Conservation (phyloP, 2,797 vertebrate species). For the Amphiprion clarkii region DNA sequence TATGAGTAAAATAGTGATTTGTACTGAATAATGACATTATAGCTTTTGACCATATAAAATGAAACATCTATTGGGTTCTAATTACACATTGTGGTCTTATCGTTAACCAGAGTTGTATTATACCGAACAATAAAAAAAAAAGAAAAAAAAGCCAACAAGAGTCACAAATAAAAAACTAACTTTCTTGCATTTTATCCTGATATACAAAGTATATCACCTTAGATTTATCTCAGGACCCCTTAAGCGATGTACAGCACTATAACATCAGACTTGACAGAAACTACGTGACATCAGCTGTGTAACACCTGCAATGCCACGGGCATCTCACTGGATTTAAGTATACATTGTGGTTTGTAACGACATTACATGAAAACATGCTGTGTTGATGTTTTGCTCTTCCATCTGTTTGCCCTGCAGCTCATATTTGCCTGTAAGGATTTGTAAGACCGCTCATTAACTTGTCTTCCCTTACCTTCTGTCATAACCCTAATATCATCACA, state of each 20-base stretch:
- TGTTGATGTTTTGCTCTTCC: conserved; percentile 10
- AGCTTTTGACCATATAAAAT: too few species aligned
- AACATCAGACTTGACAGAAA: conserved; percentile 18
- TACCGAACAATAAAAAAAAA: not conserved
- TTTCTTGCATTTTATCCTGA: not conserved
- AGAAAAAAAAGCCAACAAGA: not conserved
- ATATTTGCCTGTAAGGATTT: conserved; percentile 14
- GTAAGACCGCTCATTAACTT: conserved; percentile 6
- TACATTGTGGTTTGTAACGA: not conserved
- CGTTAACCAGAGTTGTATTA: not conserved
- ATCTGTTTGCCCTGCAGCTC: conserved; percentile 5
- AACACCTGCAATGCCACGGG: not conserved
- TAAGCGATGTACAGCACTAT: not conserved
- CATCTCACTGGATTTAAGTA: conserved; percentile 1
- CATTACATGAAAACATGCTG: not conserved
- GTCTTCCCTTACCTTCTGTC: conserved; percentile 6
- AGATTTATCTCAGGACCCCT: not conserved
- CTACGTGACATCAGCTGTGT: conserved; percentile 8
- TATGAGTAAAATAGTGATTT: not conserved
- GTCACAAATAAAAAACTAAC: not conserved
- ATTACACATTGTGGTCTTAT: not conserved
- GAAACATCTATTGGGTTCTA: not conserved
- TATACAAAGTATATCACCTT: not conserved
- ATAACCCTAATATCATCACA: conserved; percentile 14
- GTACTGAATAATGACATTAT: not conserved